Evolutionary conservation across 2,888 invertebrate genomes (phyloP), one percentile per base, ranked within the genome.

Genomic region (Anagyrus pseudococci): DNA sequence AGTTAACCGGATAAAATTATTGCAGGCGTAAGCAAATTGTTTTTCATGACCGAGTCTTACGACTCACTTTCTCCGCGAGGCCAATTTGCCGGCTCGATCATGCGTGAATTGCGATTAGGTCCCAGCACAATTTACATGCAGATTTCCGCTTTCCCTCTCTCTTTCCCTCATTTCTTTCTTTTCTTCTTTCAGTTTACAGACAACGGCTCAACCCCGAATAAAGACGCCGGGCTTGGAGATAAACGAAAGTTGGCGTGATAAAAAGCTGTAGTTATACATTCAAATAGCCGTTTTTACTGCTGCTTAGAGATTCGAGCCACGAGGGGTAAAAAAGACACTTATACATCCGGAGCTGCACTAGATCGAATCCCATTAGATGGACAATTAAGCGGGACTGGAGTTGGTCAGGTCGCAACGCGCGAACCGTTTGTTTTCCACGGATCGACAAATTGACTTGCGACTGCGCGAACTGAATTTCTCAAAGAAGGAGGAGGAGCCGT

Each of bases 251-350:
- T 4, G 6, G 29, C 10, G 4, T 29, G 29, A 4, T 4, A 29
- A 4, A 4, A 29, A 29, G 33, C 15, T 37, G 33, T 10, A 15
- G 3, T 2, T 13, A 37, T 13, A 37, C 2, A 4, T 4, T 8
- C 13, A 8, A n/a, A n/a, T n/a, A n/a, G n/a, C n/a, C n/a, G n/a
- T n/a, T n/a, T n/a, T n/a, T n/a, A n/a, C n/a, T n/a, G 33, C 33
- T 37, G 4, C 22, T 62, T 26, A 40, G 52, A 29, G 40, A 62
- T 62, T 44, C 62, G 20, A 22, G 23, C 41, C 57, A 53, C 62
- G 52, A 20, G 22, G 26, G 25, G 33, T 61, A 50, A 56, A 61
- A 49, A 56, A 25, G 43, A 10, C 15, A 37, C 33, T 13, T 37
- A 15, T 37, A 29, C 33, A 37, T 15, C 8, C 33, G 33, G 33